Evolutionary conservation across 2,797 vertebrate species (phyloP).

Genomic region (Lophius americanus): DNA sequence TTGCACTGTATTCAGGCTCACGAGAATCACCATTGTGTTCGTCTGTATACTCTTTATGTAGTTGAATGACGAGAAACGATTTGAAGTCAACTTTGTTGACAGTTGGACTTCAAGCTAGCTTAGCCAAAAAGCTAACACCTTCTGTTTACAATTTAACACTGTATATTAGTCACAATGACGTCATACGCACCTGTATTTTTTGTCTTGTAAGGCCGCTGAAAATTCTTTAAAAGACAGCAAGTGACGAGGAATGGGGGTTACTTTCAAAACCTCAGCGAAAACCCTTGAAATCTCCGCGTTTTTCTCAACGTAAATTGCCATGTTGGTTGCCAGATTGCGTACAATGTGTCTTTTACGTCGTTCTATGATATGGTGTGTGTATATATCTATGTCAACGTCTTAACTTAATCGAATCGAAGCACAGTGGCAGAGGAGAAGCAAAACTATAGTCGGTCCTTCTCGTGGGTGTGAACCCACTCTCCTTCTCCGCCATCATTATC

Average conservation of each 20-base stretch:
- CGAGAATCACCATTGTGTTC: no score
- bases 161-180: neutral
- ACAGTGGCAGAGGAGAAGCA: no score
- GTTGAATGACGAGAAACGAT: no score
- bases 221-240: constrained; percentile 69
- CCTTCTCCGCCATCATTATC: no score
- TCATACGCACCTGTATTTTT: constrained; percentile 68
- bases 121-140: constrained; percentile 33
- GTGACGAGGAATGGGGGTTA: constrained; percentile 56
- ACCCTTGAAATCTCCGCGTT: constrained; percentile 44
- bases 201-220: constrained; percentile 71
- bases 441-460: no score
- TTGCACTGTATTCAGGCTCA: no score
- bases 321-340: constrained; percentile 46
- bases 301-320: constrained; percentile 59
- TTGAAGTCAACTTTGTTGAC: neutral
- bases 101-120: constrained; percentile 19
- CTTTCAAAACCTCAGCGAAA: constrained; percentile 63
- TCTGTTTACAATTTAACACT: neutral
- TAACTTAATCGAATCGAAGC: no score
- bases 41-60: no score
- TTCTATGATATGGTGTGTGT: no score
- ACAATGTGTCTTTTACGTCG: no score
- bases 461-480: no score
- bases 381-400: no score